Evolutionary conservation across 2,113 vertebrate species (phyloP).

Genomic region (Serinus canaria): DNA sequence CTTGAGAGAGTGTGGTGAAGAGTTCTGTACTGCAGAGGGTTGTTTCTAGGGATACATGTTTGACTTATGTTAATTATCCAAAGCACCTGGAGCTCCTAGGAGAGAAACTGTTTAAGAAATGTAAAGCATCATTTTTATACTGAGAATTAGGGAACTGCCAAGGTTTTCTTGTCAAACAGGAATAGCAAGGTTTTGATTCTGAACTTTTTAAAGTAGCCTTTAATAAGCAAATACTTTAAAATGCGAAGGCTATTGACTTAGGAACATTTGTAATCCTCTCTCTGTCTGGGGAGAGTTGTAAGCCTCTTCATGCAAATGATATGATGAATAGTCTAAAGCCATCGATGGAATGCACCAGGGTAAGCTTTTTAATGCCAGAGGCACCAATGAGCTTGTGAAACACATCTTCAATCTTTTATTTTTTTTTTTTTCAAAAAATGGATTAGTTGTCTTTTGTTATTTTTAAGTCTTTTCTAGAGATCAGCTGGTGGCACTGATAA

Average conservation of each 20-base stretch:
- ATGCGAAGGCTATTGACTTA: conserved; percentile 39
- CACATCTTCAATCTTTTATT: background rate
- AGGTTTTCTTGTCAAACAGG: conserved; percentile 21
- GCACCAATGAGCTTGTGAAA: conserved; percentile 36
- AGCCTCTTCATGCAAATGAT: conserved; percentile 51
- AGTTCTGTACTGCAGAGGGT: background rate
- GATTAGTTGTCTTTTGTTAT: conserved; percentile 57
- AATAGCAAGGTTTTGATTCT: conserved; percentile 32
- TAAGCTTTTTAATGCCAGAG: conserved; percentile 28
- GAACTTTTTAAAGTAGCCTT: conserved; percentile 43
- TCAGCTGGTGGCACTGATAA: conserved; percentile 64
- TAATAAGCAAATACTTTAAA: conserved; percentile 54
- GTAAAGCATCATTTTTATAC: background rate
- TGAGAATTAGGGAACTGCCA: background rate
- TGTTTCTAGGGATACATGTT: background rate
- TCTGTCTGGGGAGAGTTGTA: conserved; percentile 50
- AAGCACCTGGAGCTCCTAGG: conserved; percentile 9
- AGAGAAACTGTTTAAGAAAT: background rate
- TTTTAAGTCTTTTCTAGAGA: conserved; percentile 51
- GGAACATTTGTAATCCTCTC: conserved; percentile 28
- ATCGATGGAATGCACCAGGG: conserved; percentile 13
- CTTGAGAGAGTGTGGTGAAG: background rate
- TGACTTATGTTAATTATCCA: conserved; percentile 5
- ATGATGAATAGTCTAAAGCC: conserved; percentile 39
- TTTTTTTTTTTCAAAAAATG: background rate